Base-by-base conservation (phyloP, 2,888 invertebrate genomes). In the Lymantria dispar region DNA sequence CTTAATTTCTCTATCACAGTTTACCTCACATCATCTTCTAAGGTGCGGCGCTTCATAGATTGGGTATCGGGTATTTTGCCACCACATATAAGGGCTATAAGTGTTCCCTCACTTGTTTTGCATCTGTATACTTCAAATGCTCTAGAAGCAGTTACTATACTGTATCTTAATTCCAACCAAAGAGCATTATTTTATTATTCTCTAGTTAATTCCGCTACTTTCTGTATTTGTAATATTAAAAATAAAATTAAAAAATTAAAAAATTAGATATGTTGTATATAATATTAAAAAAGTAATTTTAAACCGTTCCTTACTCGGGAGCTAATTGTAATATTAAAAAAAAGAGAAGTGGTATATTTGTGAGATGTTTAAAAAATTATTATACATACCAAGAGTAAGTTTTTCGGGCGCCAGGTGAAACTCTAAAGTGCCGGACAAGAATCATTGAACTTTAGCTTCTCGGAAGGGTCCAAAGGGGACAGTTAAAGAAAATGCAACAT, bases 91-190 rank as follows among this genome's bases (percentile, higher is more conserved):
- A 33, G 3, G 1, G 49, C 1, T 0, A 48, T 15, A 3, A 47
- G 41, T 0, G 42, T 48, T 0, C 48, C 50, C 29, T 54, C 50
- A 41, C 0, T 48, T 0, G 59, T 72, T 45, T 72, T 54, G 50
- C 74, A 76, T 8, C 63, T 48, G 61, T 68, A 70, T 0, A 68
- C 29, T 56, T 75, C 70, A 67, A 48, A 68, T n/a, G 70, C 68
- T 50, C 44, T 41, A 13, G 76, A 74, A 46, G 75, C 75, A 31
- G 73, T 76, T 0, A 76, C 46, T 11, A 73, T 47, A 43, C 48
- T 51, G 63, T 74, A 76, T 44, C 76, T 56, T 11, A 73, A 48
- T 56, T 76, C 69, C 49, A 58, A 49, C 74, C 75, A 76, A 41
- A 70, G 56, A 3, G 7, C 47, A 40, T 22, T 64, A 50, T 68